Base-by-base conservation (phyloP, 2,797 vertebrate species). In the Labeo calbasu region DNA sequence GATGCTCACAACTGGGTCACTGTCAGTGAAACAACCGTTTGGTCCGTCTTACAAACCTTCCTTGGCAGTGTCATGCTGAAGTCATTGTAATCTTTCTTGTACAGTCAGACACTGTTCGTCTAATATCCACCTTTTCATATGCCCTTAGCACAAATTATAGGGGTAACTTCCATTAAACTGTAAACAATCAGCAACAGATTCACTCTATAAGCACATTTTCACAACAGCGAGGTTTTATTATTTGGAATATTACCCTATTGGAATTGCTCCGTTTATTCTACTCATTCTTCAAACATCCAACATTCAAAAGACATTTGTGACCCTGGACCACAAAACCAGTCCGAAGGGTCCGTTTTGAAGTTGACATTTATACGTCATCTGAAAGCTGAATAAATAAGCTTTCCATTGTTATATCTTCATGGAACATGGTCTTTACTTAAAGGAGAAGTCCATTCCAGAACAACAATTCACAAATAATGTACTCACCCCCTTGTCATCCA, bases 11-110 rank as follows among this genome's bases (percentile, higher is more conserved):
- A n/a, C 66, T 57, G n/a, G 51, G 50, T 83, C 48, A 51, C 36
- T 77, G 68, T 81, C 73, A 53, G 83, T 32, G 10, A 69, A 57
- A 23, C 55, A 28, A 53, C 28, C 3, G 17, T 57, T 55, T 70
- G 13, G 21, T 77, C 79, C 25, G 17, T 72, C 73, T 55, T 25
- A 9, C 9, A 21, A 55, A 55, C 19, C 50, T n/a, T 9, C n/a
- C 36, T 36, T 19, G 19, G 36, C 79, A 43, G 79, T 59, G 12
- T 46, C n/a, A 21, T 40, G 51, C 46, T 78, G 2, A 28, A 72
- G 81, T 50, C 43, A 4, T 57, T 40, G 13, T 68, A 19, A 1
- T 65, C n/a, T 43, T 36, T 25, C 25, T 79, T 65, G 66, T 77
- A 25, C 43, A 23, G 4, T 71, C 12, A 51, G 48, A 25, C 77